Percentiles rank a stretch among this genome's conserved stretches.
Evolutionary conservation across 1,140 invertebrate genomes (phyloP).

Genomic region (Calephelis nemesis): DNA sequence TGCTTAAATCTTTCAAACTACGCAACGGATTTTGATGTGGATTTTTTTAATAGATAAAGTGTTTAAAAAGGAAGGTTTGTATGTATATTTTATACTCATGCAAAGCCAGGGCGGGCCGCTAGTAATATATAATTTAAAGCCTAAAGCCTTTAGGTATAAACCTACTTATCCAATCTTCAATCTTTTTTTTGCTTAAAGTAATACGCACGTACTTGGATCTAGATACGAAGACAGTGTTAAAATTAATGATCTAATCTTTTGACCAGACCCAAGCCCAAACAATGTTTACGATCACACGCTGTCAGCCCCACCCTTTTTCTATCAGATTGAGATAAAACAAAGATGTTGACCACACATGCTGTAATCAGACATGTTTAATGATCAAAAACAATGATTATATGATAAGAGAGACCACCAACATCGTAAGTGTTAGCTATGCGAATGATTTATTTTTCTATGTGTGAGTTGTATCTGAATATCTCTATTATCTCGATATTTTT

Average conservation of each 20-base stretch:
- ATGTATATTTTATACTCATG: no score
- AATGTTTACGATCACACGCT: conserved; percentile 15
- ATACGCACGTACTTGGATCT: neutral
- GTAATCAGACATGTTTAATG: conserved; percentile 31
- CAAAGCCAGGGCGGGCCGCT: no score
- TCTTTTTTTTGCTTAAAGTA: no score
- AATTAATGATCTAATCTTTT: conserved; percentile 12
- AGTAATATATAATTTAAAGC: no score
- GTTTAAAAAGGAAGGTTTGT: no score
- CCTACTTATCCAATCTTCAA: no score
- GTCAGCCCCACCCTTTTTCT: conserved; percentile 23
- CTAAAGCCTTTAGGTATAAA: no score
- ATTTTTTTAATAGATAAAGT: no score
- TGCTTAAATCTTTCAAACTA: no score
- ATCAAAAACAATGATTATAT: conserved; percentile 26
- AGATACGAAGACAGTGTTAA: conserved; percentile 4
- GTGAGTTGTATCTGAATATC: no score
- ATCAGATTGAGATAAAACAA: conserved; percentile 25
- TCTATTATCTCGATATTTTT: no score
- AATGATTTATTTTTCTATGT: conserved; percentile 5
- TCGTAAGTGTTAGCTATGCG: conserved; percentile 1
- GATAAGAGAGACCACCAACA: conserved; percentile 23
- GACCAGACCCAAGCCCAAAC: neutral
- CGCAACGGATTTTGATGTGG: no score
- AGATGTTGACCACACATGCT: conserved; percentile 25